Evolutionary conservation across 2,113 vertebrate genomes (phyloP).

Genomic region (Chloropsis cyanopogon): DNA sequence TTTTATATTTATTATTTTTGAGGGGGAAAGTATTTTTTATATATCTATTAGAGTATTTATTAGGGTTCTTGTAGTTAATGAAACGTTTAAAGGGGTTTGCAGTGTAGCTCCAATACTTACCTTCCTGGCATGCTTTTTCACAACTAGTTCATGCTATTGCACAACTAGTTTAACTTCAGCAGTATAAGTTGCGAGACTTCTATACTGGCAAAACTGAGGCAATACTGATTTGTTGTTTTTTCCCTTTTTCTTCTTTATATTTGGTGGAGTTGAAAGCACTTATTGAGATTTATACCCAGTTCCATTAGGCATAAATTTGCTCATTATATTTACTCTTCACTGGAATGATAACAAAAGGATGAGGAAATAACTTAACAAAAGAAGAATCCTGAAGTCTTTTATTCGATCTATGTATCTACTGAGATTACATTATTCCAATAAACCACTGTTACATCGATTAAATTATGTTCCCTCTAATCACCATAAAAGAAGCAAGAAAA

Average conservation of each 20-base stretch:
- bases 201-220: background rate
- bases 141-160: background rate
- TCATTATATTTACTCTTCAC: background rate
- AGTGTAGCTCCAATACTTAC: background rate
- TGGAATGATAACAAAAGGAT: background rate
- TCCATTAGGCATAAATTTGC: background rate
- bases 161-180: background rate
- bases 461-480: background rate
- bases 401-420: background rate
- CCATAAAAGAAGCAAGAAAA: background rate
- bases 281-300: background rate
- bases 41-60: background rate
- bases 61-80: background rate
- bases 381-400: background rate
- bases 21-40: background rate
- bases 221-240: background rate
- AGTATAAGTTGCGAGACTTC: background rate
- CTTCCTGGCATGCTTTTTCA: background rate
- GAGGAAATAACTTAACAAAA: background rate
- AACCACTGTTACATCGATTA: background rate
- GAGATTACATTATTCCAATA: background rate
- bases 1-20: background rate
- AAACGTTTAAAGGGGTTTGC: background rate
- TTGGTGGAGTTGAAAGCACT: background rate
- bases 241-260: background rate